A percentile compares a stretch with the other conserved stretches of the same genome.
Evolutionary conservation across 2,113 vertebrate genomes (phyloP).

Genomic region (Pagrus major): DNA sequence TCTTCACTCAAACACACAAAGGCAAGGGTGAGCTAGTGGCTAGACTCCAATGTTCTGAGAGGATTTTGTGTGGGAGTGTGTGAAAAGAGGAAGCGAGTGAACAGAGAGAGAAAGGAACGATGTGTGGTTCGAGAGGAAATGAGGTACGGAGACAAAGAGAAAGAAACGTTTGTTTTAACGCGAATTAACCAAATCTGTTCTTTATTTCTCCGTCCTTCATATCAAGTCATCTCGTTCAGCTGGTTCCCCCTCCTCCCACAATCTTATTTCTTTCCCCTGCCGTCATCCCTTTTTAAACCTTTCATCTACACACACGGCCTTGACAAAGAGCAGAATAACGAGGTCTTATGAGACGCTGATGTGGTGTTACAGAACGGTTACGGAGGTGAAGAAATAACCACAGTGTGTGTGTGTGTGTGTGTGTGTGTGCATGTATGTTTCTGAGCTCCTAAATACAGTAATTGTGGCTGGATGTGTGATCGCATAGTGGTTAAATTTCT

Average conservation of each 20-base stretch:
- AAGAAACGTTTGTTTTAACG: constrained; percentile 41
- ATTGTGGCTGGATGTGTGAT: constrained; percentile 69
- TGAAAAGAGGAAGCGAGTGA: constrained; percentile 73
- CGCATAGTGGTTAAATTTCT: constrained; percentile 61
- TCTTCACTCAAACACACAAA: constrained; percentile 65
- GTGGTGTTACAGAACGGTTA: constrained; percentile 43
- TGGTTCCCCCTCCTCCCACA: constrained; percentile 25
- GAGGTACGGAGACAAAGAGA: constrained; percentile 41
- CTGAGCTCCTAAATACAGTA: constrained; percentile 62
- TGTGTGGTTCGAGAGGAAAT: constrained; percentile 41
- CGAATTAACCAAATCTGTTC: constrained; percentile 40
- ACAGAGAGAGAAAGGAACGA: constrained; percentile 34
- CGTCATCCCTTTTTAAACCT: constrained; percentile 39
- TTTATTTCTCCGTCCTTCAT: constrained; percentile 20
- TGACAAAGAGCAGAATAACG: constrained; percentile 49
- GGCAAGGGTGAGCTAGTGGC: constrained; percentile 69
- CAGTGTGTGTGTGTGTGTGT: neutral
- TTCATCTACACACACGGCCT: constrained; percentile 46
- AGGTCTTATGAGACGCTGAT: constrained; percentile 57
- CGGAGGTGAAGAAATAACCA: constrained; percentile 48
- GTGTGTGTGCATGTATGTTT: constrained; percentile 22
- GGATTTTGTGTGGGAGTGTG: constrained; percentile 80
- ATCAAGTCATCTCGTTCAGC: constrained; percentile 15
- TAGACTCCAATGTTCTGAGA: constrained; percentile 77
- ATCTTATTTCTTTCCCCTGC: constrained; percentile 36